phyloP scores from a whole-genome alignment of 2,888 invertebrate species.

The Aspidiotus rigidus region DNA sequence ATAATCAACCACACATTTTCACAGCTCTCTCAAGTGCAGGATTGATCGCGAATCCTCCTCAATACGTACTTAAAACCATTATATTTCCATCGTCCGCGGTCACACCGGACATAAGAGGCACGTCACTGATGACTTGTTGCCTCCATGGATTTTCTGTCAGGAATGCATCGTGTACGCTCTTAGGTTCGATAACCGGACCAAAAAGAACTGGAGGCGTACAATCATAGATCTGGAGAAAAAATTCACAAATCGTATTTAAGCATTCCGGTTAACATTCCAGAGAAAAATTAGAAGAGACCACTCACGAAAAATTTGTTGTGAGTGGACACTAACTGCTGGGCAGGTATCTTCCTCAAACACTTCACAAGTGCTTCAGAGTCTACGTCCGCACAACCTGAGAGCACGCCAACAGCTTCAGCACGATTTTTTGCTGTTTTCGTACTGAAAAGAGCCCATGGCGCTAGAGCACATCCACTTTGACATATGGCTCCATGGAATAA shows the following conservation, averaged over 20 bases:
- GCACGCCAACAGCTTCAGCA: not conserved
- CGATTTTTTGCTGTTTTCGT: not conserved
- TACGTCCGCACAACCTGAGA: not conserved
- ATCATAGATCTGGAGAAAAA: no score
- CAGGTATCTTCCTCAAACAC: slow-evolving; percentile 8
- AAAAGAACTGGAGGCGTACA: not conserved
- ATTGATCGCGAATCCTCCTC: no score
- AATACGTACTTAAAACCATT: not conserved
- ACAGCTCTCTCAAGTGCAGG: no score
- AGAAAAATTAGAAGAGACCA: no score
- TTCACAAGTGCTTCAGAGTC: not conserved
- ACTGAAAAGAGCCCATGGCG: not conserved
- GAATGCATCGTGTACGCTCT: not conserved
- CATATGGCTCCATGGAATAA: slow-evolving; percentile 8
- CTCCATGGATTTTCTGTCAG: not conserved
- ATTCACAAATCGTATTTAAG: no score
- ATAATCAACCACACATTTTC: no score
- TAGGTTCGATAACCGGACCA: not conserved
- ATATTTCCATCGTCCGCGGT: not conserved
- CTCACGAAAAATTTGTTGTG: not conserved
- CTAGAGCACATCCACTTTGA: not conserved
- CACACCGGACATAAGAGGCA: not conserved
- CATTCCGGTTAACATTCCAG: no score
- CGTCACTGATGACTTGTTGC: not conserved
- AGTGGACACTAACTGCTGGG: not conserved